A percentile compares a stretch with the other conserved stretches of the same genome.
These are phyloP conservation scores for Agelas oroides DNA, from an alignment of 37 sponge, comb jelly and placozoan species.

Conservation along the genomic window DNA sequence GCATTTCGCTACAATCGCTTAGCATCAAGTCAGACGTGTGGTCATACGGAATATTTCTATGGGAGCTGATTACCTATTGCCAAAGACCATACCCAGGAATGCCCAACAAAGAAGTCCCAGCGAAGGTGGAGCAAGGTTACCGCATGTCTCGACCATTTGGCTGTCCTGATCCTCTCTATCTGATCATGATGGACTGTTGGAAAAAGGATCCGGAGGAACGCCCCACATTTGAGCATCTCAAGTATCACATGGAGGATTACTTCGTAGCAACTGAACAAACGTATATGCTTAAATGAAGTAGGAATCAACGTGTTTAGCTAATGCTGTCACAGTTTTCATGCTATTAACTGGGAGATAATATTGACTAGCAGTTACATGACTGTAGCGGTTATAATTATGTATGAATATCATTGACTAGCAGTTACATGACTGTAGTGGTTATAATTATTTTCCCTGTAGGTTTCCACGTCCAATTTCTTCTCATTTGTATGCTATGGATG, in stretches of 20 bases:
- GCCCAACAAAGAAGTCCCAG: background rate
- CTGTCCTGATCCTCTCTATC: constrained; percentile 6
- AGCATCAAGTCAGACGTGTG: constrained; percentile 10
- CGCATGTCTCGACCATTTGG: constrained; percentile 16
- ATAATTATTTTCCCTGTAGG: too few relatives aligned
- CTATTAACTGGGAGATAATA: too few relatives aligned
- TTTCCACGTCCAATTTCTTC: too few relatives aligned
- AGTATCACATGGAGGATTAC: too few relatives aligned
- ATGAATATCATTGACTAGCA: too few relatives aligned
- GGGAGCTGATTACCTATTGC: background rate
- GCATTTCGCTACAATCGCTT: background rate
- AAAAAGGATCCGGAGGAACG: background rate
- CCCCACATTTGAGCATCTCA: background rate
- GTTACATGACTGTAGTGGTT: too few relatives aligned
- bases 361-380: too few relatives aligned
- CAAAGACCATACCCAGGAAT: constrained; percentile 4
- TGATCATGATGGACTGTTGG: constrained; percentile 9
- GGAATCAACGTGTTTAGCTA: too few relatives aligned
- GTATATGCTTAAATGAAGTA: constrained; percentile 59
- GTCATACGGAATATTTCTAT: constrained; percentile 16
- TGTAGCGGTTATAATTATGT: too few relatives aligned
- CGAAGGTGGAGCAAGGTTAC: background rate
- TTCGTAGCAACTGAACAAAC: constrained; percentile 79
- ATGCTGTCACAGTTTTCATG: too few relatives aligned
- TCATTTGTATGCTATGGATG: too few relatives aligned